A percentile compares a stretch with the other conserved stretches of the same genome.
phyloP scores from a whole-genome alignment of 2,113 vertebrate species.

The Seriola aureovittata region DNA sequence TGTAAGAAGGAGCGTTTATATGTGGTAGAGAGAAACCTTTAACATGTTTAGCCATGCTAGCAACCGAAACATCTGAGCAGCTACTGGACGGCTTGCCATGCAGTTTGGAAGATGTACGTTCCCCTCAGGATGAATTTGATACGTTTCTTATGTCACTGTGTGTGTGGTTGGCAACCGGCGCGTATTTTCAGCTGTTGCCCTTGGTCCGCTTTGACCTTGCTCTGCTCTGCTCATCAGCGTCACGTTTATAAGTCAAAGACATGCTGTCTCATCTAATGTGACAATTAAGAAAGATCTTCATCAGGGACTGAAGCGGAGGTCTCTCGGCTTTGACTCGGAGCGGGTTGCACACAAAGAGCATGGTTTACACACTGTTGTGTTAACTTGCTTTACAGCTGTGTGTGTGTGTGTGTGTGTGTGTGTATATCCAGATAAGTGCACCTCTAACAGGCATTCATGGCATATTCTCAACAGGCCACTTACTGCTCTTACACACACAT shows the following conservation, averaged over 20 bases:
- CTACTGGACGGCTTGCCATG: not conserved
- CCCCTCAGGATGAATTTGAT: not conserved
- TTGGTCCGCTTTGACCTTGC: conserved; percentile 8
- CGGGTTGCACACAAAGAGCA: not conserved
- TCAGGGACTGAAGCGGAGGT: conserved; percentile 1
- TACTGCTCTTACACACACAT: not conserved
- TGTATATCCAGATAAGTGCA: conserved; percentile 12
- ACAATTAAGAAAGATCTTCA: conserved; percentile 33
- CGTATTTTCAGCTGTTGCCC: conserved; percentile 5
- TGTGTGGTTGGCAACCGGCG: not conserved
- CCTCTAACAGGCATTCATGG: not conserved
- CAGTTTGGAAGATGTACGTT: not conserved
- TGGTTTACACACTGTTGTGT: not conserved
- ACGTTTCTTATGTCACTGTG: not conserved
- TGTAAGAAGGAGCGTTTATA: too few species aligned
- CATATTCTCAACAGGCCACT: not conserved
- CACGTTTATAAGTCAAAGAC: conserved; percentile 15
- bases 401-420: not conserved
- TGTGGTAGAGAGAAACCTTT: not conserved
- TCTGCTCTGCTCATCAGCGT: conserved; percentile 24
- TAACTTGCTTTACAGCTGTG: not conserved
- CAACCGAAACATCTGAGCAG: not conserved
- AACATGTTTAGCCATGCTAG: too few species aligned
- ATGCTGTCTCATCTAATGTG: conserved; percentile 50
- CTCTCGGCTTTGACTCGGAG: conserved; percentile 2